phyloP scores from a whole-genome alignment of 2,888 invertebrate genomes.

The Pomacea canaliculata region DNA sequence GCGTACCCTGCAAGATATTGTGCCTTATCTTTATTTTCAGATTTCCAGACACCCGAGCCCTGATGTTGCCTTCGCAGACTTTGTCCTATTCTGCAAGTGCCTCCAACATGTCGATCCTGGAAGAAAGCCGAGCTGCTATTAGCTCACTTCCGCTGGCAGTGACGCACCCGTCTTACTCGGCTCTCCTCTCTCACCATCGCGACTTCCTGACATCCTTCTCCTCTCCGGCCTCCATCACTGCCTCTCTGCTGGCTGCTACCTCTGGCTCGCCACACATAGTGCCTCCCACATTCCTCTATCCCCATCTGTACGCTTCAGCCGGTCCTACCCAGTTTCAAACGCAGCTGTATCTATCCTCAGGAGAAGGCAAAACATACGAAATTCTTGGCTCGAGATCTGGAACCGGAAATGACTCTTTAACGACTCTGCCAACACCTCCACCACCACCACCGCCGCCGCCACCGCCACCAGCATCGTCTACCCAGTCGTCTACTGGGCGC shows the following conservation, averaged over 20 bases:
- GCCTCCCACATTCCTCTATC: constrained; percentile 64
- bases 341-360: constrained; percentile 49
- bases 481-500: constrained; percentile 7
- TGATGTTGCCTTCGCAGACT: constrained; percentile 38
- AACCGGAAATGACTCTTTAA: not conserved
- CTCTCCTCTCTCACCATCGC: constrained; percentile 19
- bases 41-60: constrained; percentile 35
- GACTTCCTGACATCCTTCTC: constrained; percentile 48
- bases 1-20: too few species aligned
- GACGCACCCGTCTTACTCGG: constrained; percentile 33
- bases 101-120: constrained; percentile 54
- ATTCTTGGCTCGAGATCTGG: constrained; percentile 40
- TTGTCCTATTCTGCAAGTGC: constrained; percentile 48
- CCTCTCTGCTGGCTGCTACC: constrained; percentile 41
- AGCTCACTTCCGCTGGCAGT: constrained; percentile 44
- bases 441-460: constrained; percentile 3
- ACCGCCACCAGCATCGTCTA: not conserved
- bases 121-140: constrained; percentile 53
- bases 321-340: constrained; percentile 54
- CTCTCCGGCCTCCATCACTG: constrained; percentile 36
- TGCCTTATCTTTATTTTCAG: constrained; percentile 13
- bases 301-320: constrained; percentile 60
- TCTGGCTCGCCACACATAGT: constrained; percentile 46
- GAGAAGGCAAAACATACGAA: constrained; percentile 54
- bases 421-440: not conserved